phyloP scores from a whole-genome alignment of 2,797 vertebrate genomes.

The Streptopelia turtur region DNA sequence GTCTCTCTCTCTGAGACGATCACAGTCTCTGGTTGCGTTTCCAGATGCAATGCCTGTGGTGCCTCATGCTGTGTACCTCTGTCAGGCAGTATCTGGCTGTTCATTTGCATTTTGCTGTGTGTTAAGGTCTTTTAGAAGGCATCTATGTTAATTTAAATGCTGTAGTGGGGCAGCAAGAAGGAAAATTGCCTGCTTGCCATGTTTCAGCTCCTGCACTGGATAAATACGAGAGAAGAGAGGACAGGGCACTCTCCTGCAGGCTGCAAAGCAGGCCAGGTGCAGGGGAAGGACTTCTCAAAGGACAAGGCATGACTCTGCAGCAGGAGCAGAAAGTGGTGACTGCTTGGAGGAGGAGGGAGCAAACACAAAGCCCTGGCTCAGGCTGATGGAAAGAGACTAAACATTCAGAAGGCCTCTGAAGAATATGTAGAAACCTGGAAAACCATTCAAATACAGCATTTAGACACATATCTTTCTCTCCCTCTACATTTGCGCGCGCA shows the following conservation, averaged over 20 bases:
- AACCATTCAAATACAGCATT: not conserved
- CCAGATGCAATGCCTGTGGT: not conserved
- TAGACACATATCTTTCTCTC: not conserved
- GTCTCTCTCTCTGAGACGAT: not conserved
- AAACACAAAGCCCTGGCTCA: not conserved
- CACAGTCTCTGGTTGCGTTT: not conserved
- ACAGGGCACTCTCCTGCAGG: not conserved
- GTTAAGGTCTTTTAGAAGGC: not conserved
- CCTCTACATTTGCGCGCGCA: not conserved
- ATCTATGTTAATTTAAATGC: not conserved
- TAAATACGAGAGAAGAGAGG: not conserved
- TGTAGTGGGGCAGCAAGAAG: not conserved
- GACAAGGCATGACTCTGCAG: not conserved
- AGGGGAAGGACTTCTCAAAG: not conserved
- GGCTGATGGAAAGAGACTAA: not conserved
- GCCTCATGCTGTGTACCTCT: accelerated
- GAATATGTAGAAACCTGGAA: not conserved
- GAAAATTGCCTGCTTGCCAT: not conserved
- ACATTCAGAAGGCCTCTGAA: not conserved
- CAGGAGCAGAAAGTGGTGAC: not conserved
- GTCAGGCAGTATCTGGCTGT: not conserved
- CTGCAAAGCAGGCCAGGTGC: not conserved
- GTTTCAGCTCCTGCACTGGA: not conserved
- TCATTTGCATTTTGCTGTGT: not conserved
- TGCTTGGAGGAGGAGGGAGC: not conserved